Evolutionary conservation across 2,797 vertebrate species (phyloP).

Genomic region (Siniperca obscura): DNA sequence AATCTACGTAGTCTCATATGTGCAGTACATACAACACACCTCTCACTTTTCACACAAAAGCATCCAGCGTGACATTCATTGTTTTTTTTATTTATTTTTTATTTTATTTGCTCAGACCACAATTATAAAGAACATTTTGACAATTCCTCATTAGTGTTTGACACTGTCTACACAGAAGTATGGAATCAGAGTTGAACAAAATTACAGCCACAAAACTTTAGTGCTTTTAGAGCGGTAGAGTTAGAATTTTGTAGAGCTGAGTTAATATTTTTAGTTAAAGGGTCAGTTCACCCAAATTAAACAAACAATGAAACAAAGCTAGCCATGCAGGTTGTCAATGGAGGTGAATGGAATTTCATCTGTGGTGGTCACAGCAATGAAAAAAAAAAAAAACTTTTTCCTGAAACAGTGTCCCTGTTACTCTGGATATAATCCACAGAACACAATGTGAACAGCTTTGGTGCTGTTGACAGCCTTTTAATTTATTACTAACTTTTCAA

Average conservation of each 20-base stretch:
- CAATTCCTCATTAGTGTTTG: constrained; percentile 23
- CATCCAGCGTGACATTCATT: neutral
- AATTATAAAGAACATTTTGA: constrained; percentile 13
- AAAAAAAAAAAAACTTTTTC: constrained; percentile 14
- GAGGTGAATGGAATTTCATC: neutral
- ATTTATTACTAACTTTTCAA: constrained; percentile 29
- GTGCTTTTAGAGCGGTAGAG: neutral
- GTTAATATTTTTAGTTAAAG: neutral
- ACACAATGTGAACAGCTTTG: constrained; percentile 22
- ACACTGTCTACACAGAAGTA: constrained; percentile 14
- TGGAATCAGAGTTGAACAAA: neutral
- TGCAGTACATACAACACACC: neutral
- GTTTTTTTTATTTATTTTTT: neutral
- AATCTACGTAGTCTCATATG: constrained; percentile 10
- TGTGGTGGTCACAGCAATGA: neutral
- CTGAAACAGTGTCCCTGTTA: neutral
- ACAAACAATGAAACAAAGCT: neutral
- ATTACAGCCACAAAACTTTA: neutral
- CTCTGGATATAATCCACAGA: constrained; percentile 17
- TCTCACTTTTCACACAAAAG: neutral
- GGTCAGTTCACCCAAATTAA: neutral
- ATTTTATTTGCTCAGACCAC: neutral
- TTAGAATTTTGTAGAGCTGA: neutral
- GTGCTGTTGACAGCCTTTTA: constrained; percentile 21
- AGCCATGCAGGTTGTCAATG: neutral